These are phyloP conservation scores for Paramisgurnus dabryanus DNA, from an alignment of 2,113 vertebrate genomes.

Conservation along the genomic window DNA sequence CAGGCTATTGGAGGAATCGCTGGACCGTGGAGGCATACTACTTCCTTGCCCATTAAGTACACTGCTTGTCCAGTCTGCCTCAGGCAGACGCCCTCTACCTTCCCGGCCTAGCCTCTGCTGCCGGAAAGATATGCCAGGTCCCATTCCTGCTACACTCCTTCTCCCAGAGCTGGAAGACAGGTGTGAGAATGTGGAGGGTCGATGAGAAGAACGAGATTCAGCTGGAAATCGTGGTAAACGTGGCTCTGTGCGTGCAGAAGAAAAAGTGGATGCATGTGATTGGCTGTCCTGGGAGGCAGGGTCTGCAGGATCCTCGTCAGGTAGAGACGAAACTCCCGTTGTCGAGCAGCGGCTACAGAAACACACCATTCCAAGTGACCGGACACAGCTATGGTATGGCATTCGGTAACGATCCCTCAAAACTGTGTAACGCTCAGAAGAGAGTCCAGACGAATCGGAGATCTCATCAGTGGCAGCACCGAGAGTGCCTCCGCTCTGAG, in stretches of 20 bases:
- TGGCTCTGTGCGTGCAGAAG: slow-evolving; percentile 55
- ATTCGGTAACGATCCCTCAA: slow-evolving; percentile 75
- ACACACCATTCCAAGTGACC: slow-evolving; percentile 92
- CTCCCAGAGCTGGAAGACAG: slow-evolving; percentile 76
- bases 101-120: slow-evolving; percentile 53
- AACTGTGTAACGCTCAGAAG: neutral
- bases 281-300: slow-evolving; percentile 66
- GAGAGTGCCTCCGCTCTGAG: slow-evolving; percentile 77
- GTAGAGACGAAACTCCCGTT: neutral
- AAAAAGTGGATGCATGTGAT: slow-evolving; percentile 57
- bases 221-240: neutral
- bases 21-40: slow-evolving; percentile 62
- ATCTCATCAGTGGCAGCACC: slow-evolving; percentile 77
- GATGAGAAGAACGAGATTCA: slow-evolving; percentile 66
- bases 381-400: slow-evolving; percentile 87
- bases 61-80: slow-evolving; percentile 86
- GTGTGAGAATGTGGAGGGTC: slow-evolving; percentile 85
- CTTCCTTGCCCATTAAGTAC: slow-evolving; percentile 3
- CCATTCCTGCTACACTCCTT: slow-evolving; percentile 67
- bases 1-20: slow-evolving; percentile 88
- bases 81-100: slow-evolving; percentile 74
- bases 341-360: slow-evolving; percentile 87
- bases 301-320: slow-evolving; percentile 19
- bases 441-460: neutral
- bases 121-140: slow-evolving; percentile 31